These are phyloP conservation scores for Notarius lentiginosus DNA, from an alignment of 2,113 vertebrate species.

Conservation along the genomic window DNA sequence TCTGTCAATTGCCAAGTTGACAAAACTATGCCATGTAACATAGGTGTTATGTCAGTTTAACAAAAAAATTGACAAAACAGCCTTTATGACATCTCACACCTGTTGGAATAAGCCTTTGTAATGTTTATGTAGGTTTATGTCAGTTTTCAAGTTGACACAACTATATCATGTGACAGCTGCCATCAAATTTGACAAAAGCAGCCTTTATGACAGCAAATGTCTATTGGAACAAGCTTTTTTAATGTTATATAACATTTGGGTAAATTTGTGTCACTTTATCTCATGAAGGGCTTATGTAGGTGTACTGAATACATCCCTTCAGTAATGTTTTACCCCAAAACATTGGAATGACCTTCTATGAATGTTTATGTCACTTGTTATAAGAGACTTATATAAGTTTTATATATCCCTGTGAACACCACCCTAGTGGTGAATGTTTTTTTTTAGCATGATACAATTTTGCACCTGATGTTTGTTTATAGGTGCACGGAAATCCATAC, in stretches of 20 bases:
- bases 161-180: too few relatives aligned
- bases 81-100: too few relatives aligned
- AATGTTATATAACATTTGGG: background rate
- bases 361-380: background rate
- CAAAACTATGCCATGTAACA: too few relatives aligned
- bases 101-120: background rate
- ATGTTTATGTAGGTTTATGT: background rate
- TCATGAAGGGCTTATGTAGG: background rate
- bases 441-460: background rate
- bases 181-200: too few relatives aligned
- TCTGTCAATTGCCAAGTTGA: too few relatives aligned
- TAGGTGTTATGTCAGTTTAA: too few relatives aligned
- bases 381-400: background rate
- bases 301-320: background rate
- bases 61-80: too few relatives aligned
- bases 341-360: background rate
- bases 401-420: background rate
- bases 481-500: background rate
- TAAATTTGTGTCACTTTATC: background rate
- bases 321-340: too few relatives aligned
- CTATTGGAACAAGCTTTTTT: background rate
- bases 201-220: too few relatives aligned
- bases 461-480: background rate
- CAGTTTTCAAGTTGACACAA: background rate
- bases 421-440: background rate